Conservation (phyloP, 2,888 invertebrate species). For the Synergus japonicus region DNA sequence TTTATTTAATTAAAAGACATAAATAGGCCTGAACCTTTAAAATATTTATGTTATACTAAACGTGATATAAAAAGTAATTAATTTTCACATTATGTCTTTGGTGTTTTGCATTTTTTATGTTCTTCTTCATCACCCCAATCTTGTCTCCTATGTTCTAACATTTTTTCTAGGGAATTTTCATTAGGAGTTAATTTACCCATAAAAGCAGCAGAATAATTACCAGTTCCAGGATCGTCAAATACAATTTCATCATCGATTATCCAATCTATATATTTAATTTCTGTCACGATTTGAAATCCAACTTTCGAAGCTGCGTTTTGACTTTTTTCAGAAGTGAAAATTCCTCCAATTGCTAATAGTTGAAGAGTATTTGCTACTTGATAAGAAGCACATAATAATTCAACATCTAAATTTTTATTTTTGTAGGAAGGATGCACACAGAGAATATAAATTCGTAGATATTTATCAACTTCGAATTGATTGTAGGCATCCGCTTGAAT, state of each 20-base stretch:
- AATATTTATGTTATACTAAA: no score
- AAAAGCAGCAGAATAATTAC: conserved; percentile 77
- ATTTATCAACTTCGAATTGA: conserved; percentile 53
- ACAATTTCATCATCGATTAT: conserved; percentile 74
- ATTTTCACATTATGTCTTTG: background rate
- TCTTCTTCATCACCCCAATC: background rate
- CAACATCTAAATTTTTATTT: conserved; percentile 58
- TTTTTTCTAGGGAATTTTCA: background rate
- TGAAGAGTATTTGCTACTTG: conserved; percentile 59
- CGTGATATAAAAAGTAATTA: no score
- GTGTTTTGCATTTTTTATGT: background rate
- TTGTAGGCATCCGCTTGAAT: conserved; percentile 59
- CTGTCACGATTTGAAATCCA: conserved; percentile 63
- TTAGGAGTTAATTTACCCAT: conserved; percentile 58
- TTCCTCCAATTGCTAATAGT: conserved; percentile 60
- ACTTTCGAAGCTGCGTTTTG: conserved; percentile 60
- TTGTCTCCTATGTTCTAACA: conserved; percentile 30
- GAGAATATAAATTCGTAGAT: conserved; percentile 64
- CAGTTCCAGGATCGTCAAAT: conserved; percentile 78
- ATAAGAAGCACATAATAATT: conserved; percentile 61
- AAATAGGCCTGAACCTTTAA: no score
- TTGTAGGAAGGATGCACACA: conserved; percentile 70
- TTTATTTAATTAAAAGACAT: background rate
- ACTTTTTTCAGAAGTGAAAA: conserved; percentile 64
- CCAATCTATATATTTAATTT: conserved; percentile 78